Evolutionary conservation across 1,140 invertebrate genomes (phyloP).

Genomic region (Drosophila punjabiensis): DNA sequence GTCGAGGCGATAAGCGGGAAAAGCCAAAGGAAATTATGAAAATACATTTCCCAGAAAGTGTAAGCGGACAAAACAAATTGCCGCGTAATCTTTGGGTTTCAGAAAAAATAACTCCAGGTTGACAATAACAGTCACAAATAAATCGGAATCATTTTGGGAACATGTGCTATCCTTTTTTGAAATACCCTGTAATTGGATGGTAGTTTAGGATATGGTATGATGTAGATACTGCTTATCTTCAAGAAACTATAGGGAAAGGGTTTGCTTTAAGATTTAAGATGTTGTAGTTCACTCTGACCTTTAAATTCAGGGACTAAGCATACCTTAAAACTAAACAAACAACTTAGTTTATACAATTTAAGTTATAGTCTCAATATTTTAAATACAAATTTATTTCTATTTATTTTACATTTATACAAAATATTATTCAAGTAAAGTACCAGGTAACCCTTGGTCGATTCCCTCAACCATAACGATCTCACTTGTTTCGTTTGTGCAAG

Average conservation of each 20-base stretch:
- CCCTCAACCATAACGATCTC: background rate
- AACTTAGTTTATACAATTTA: background rate
- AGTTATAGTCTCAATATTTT: background rate
- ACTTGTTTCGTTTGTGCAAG: background rate
- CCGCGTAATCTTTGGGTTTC: conserved; percentile 72
- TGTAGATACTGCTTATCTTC: background rate
- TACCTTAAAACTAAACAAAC: too few relatives aligned
- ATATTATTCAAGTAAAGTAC: background rate
- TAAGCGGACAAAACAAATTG: conserved; percentile 75
- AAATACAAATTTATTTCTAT: background rate
- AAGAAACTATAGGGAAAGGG: background rate
- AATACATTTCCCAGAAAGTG: conserved; percentile 48
- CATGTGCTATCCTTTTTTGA: conserved; percentile 42
- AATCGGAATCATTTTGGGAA: conserved; percentile 55
- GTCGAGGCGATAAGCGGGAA: conserved; percentile 35
- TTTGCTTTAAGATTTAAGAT: background rate
- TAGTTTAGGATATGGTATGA: too few relatives aligned
- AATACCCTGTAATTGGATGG: background rate
- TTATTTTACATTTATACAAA: background rate
- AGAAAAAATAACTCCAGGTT: conserved; percentile 27
- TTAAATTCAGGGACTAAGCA: background rate
- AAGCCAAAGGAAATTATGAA: conserved; percentile 50
- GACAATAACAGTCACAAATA: conserved; percentile 59
- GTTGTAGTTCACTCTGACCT: too few relatives aligned
- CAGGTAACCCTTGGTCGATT: background rate